Conservation (phyloP, 2,113 vertebrate genomes). For the Mixornis gularis region DNA sequence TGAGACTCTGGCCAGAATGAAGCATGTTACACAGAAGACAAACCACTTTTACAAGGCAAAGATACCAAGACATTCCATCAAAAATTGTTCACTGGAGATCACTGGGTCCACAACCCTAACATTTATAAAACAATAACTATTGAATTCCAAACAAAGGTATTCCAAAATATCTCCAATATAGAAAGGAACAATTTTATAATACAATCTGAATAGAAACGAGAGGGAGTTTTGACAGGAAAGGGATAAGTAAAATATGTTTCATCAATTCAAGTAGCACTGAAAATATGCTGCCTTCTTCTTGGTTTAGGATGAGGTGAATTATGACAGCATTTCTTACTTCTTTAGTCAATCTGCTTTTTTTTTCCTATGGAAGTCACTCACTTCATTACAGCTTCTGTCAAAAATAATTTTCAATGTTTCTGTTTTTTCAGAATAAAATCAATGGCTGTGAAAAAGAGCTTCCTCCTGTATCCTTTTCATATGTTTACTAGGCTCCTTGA, state of each 20-base stretch:
- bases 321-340: background rate
- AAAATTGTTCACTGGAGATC: background rate
- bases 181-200: background rate
- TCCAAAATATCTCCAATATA: background rate
- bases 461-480: background rate
- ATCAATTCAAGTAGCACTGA: background rate
- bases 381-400: background rate
- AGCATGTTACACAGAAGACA: background rate
- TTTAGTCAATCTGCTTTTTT: background rate
- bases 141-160: background rate
- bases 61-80: background rate
- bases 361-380: background rate
- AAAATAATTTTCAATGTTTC: background rate
- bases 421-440: background rate
- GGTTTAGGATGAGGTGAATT: background rate
- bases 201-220: background rate
- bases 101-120: background rate
- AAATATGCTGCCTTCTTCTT: background rate
- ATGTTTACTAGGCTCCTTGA: background rate
- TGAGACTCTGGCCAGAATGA: background rate
- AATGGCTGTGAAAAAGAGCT: background rate
- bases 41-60: background rate
- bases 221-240: background rate
- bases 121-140: background rate
- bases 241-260: background rate